A percentile compares a stretch with the other conserved stretches of the same genome.
These are phyloP conservation scores for Yponomeuta cagnagella DNA, from an alignment of 2,888 invertebrate genomes.

Conservation along the genomic window DNA sequence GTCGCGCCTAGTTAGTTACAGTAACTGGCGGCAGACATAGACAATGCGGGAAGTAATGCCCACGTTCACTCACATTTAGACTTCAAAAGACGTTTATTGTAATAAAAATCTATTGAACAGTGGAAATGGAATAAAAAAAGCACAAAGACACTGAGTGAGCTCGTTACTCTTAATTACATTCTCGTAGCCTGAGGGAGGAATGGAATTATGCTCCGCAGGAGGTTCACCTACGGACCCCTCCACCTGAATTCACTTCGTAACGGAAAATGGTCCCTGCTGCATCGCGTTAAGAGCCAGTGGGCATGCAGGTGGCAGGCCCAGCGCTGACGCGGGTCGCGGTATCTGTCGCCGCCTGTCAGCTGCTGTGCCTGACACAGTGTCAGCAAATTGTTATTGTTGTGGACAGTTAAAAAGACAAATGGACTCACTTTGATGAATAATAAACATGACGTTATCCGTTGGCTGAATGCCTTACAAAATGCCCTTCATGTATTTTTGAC, in stretches of 20 bases:
- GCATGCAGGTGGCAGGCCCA: background rate
- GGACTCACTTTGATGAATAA: background rate
- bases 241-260: background rate
- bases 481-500: background rate
- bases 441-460: background rate
- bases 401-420: background rate
- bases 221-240: background rate
- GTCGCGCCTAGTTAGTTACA: background rate
- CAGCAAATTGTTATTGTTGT: background rate
- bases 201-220: background rate
- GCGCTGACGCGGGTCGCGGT: background rate
- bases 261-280: background rate
- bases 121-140: slow-evolving; percentile 6
- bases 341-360: slow-evolving; percentile 1
- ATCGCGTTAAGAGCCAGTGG: background rate
- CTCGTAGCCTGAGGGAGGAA: slow-evolving; percentile 1
- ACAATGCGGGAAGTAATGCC: background rate
- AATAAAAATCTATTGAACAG: background rate
- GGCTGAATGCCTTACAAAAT: background rate
- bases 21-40: background rate
- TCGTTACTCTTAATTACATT: slow-evolving; percentile 12
- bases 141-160: slow-evolving; percentile 2
- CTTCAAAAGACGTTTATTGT: background rate
- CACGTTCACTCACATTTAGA: background rate
- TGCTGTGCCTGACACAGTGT: background rate